A percentile compares a stretch with the other conserved stretches of the same genome.
These are phyloP conservation scores for Chaetogeoica ovagalla DNA, from an alignment of 2,888 invertebrate genomes.

Conservation along the genomic window DNA sequence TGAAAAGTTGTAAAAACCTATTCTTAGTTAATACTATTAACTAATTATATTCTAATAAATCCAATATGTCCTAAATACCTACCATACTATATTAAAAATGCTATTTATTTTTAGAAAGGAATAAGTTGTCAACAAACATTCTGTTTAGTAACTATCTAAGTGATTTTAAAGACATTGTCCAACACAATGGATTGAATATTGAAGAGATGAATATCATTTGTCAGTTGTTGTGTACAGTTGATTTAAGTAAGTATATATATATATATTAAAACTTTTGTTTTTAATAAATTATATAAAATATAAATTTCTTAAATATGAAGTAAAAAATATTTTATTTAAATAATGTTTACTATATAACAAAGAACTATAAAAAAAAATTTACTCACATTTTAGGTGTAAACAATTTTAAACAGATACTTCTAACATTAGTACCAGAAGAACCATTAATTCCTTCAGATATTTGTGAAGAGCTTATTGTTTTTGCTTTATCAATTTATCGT, in stretches of 20 bases:
- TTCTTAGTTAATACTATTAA: too few relatives aligned
- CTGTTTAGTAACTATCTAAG: constrained; percentile 39
- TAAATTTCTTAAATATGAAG: too few relatives aligned
- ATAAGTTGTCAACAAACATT: constrained; percentile 34
- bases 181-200: constrained; percentile 29
- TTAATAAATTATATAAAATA: background rate
- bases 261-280: too few relatives aligned
- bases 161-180: constrained; percentile 48
- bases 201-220: constrained; percentile 42
- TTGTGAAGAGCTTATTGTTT: constrained; percentile 44
- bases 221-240: constrained; percentile 32
- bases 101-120: constrained; percentile 26
- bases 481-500: constrained; percentile 19
- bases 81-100: background rate
- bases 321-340: too few relatives aligned
- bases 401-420: constrained; percentile 29
- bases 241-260: constrained; percentile 32
- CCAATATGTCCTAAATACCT: too few relatives aligned
- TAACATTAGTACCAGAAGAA: constrained; percentile 43
- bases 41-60: too few relatives aligned
- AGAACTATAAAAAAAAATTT: background rate
- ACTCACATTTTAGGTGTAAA: constrained; percentile 9
- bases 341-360: too few relatives aligned
- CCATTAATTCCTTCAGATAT: constrained; percentile 27
- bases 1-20: too few relatives aligned